Evolutionary conservation across 2,888 invertebrate species (phyloP).

Genomic region (Marronus borbonicus): DNA sequence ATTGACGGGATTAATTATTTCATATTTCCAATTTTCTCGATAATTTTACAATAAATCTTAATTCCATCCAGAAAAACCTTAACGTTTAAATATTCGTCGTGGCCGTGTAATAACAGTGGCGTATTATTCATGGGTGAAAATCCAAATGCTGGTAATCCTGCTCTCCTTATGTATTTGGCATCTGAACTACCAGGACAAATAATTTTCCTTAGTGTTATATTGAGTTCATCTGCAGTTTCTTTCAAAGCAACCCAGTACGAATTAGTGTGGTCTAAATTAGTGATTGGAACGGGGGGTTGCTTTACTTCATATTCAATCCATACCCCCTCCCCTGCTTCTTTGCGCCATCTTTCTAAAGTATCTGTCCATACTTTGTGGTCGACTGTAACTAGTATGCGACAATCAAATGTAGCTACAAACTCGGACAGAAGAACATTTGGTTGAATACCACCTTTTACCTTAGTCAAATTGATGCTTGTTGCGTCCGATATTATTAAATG

Average conservation of each 20-base stretch:
- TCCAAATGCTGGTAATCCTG: conserved; percentile 88
- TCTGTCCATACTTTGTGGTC: conserved; percentile 72
- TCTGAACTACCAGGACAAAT: conserved; percentile 94
- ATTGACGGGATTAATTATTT: conserved; percentile 56
- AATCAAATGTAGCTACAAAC: conserved; percentile 68
- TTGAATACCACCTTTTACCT: conserved; percentile 82
- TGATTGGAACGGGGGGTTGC: conserved; percentile 70
- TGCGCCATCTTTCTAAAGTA: conserved; percentile 68
- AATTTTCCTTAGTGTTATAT: conserved; percentile 2
- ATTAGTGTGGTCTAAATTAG: conserved; percentile 73
- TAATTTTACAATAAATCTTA: conserved; percentile 81
- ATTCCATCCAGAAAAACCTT: conserved; percentile 87
- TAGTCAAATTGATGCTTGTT: conserved; percentile 88
- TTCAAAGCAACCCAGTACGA: conserved; percentile 77
- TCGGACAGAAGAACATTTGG: conserved; percentile 91
- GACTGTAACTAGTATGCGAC: conserved; percentile 55
- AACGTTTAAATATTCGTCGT: conserved; percentile 89
- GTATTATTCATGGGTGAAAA: conserved; percentile 94
- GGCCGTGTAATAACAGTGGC: conserved; percentile 89
- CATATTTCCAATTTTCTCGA: conserved; percentile 77
- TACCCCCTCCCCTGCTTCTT: conserved; percentile 76
- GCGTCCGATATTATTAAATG: conserved; percentile 86
- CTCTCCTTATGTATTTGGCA: conserved; percentile 84
- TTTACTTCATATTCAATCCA: conserved; percentile 73
- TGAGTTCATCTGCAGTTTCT: conserved; percentile 69